A percentile compares a stretch with the other conserved stretches of the same genome.
Evolutionary conservation across 2,797 vertebrate species (phyloP).

Genomic region (Acanthornis magna): DNA sequence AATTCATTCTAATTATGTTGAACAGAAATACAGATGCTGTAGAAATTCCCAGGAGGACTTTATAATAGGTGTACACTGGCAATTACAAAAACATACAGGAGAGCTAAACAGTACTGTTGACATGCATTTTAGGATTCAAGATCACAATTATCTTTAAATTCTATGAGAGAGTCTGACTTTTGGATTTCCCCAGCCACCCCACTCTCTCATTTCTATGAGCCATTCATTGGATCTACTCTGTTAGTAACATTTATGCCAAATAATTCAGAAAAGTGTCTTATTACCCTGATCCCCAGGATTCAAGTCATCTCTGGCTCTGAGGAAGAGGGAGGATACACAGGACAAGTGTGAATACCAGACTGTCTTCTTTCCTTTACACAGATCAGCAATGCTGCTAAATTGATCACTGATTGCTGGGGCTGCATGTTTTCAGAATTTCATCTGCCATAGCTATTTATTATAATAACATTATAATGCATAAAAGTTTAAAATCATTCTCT

Average conservation of each 20-base stretch:
- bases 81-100: not conserved
- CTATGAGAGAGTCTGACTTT: not conserved
- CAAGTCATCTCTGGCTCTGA: not conserved
- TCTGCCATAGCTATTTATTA: not conserved
- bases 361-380: not conserved
- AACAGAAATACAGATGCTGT: constrained; percentile 33
- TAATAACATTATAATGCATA: not conserved
- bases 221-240: not conserved
- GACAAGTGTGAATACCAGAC: not conserved
- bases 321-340: not conserved
- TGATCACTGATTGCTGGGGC: not conserved
- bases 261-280: not conserved
- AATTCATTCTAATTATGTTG: constrained; percentile 21
- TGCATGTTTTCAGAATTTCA: not conserved
- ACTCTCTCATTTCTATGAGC: not conserved
- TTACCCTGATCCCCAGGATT: not conserved
- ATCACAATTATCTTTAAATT: not conserved
- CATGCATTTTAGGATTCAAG: not conserved
- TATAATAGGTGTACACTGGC: not conserved
- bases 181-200: not conserved
- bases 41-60: not conserved
- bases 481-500: not conserved
- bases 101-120: not conserved
- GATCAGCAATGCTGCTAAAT: not conserved
- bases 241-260: not conserved